Conservation (phyloP, 2,888 invertebrate genomes). For the Tethea ocularis region DNA sequence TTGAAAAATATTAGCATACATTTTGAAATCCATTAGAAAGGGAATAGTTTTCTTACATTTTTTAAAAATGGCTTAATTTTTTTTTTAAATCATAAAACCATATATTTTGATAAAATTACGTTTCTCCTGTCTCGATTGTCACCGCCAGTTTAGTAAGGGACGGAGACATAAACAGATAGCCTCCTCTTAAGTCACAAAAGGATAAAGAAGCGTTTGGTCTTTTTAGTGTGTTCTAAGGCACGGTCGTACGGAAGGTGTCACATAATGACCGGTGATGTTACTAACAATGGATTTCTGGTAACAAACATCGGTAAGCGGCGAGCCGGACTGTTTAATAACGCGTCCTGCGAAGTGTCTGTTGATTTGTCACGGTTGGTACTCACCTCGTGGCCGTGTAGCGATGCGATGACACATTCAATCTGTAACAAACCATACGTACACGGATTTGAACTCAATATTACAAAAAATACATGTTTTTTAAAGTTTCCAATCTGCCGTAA, state of each 20-base stretch:
- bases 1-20: too few relatives aligned
- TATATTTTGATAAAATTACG: too few relatives aligned
- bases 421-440: constrained; percentile 7
- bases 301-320: not conserved
- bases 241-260: constrained; percentile 17
- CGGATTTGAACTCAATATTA: not conserved
- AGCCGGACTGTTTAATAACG: constrained; percentile 2
- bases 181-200: constrained; percentile 1
- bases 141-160: too few relatives aligned
- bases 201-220: constrained; percentile 17
- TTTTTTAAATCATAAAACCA: too few relatives aligned
- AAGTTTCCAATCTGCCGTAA: not conserved
- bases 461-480: not conserved
- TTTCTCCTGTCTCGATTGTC: too few relatives aligned
- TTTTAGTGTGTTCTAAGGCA: constrained; percentile 12
- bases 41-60: too few relatives aligned
- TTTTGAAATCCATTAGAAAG: too few relatives aligned
- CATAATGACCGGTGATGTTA: constrained; percentile 8
- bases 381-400: not conserved
- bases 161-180: too few relatives aligned
- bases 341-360: constrained; percentile 10
- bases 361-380: constrained; percentile 14
- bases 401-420: constrained; percentile 10
- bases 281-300: constrained; percentile 4
- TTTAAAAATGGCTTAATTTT: too few relatives aligned